Base-by-base conservation (phyloP, 1,140 invertebrate species). In the Drosophila miranda region DNA sequence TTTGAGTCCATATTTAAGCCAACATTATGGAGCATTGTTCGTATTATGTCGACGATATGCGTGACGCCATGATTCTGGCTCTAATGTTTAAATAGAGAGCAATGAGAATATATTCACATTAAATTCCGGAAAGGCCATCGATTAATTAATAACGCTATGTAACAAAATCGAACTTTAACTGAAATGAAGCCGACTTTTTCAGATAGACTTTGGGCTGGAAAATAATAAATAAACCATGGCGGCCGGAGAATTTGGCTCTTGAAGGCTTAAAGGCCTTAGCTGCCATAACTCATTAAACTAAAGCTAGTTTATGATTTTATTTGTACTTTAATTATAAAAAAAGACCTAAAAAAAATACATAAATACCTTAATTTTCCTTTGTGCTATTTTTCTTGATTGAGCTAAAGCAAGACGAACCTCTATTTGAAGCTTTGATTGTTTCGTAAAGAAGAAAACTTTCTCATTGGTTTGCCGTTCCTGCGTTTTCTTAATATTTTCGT, bases 371-470 rank as follows among this genome's bases (percentile, higher is more conserved):
- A 98, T 96, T 92, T 98, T 97, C 94, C 98, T 96, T 59, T 96
- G 94, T 3, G 97, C 97, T 95, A 98, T 96, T 91, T 98, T 96
- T 90, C 98, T 94, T 38, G 96, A 97, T 92, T 98, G 97, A 8
- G 96, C 95, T 26, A 98, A 92, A 0, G 97, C 97, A 92, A 97
- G 94, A 78, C 96, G 93, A 6, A 97, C 97, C 90, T 98, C 97
- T 42, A 96, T 95, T 91, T 98, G 97, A 43, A 99, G 92, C 76
- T 95, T 93, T 2, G 96, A 95, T 92, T 97, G 96, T 53, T 94
- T 93, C 8, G 94, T 93, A 86, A 96, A 95, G 89, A 97, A 97
- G 87, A 97, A 95, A 43, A 42, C 41, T 6, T 57, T 55, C n/a
- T 74, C 55, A 19, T 48, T 59, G 14, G 0, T 19, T 69, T 68